These are phyloP conservation scores for Neodiprion pinetum DNA, from an alignment of 1,140 invertebrate genomes.

Conservation along the genomic window DNA sequence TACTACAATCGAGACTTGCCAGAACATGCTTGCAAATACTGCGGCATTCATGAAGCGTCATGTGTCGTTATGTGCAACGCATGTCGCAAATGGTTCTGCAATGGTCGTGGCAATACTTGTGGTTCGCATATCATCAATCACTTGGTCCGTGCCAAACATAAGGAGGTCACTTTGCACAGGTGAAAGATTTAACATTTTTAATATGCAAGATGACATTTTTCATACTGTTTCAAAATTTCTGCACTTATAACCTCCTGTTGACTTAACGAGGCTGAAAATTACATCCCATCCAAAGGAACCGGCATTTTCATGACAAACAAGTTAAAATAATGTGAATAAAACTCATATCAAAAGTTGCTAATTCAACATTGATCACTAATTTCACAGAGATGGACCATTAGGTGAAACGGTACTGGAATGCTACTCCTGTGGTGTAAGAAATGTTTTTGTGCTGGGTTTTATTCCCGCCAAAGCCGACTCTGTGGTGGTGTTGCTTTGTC, in stretches of 20 bases:
- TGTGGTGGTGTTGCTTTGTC: slow-evolving; percentile 96
- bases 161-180: slow-evolving; percentile 97
- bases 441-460: slow-evolving; percentile 98
- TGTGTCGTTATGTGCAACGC: slow-evolving; percentile 98
- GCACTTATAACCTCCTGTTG: no score
- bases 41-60: slow-evolving; percentile 97
- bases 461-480: slow-evolving; percentile 99
- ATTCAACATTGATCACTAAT: slow-evolving; percentile 1
- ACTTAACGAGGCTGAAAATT: no score
- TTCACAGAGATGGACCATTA: slow-evolving; percentile 87
- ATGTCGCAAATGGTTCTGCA: slow-evolving; percentile 99
- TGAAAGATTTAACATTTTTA: slow-evolving; percentile 27
- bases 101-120: slow-evolving; percentile 96
- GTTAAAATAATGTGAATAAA: no score
- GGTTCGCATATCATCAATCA: slow-evolving; percentile 99
- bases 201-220: not conserved
- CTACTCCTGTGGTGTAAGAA: slow-evolving; percentile 97
- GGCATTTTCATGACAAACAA: no score
- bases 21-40: slow-evolving; percentile 97
- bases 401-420: slow-evolving; percentile 98
- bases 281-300: no score
- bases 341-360: no score
- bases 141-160: slow-evolving; percentile 96
- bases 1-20: slow-evolving; percentile 91
- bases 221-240: no score